Evolutionary conservation across 2,888 invertebrate species (phyloP).

Genomic region (Nomada ruficornis): DNA sequence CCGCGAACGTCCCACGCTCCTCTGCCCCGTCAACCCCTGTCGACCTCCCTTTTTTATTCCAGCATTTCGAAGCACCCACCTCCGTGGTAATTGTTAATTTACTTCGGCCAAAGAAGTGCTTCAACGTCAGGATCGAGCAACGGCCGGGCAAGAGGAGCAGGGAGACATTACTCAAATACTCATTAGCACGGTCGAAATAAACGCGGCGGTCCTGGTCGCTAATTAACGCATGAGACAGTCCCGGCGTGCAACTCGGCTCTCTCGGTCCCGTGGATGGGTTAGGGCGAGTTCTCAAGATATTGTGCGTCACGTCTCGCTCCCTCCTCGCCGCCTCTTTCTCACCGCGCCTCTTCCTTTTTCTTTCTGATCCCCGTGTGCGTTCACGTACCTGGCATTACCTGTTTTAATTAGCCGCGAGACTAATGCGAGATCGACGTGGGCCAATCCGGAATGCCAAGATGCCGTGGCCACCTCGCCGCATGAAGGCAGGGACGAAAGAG

Average conservation of each 20-base stretch:
- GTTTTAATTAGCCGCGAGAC: conserved; percentile 78
- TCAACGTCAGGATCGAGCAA: conserved; percentile 56
- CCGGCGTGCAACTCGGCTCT: conserved; percentile 54
- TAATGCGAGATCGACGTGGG: conserved; percentile 76
- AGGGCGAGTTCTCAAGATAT: conserved; percentile 74
- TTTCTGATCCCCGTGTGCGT: conserved; percentile 45
- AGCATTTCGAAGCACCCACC: conserved; percentile 38
- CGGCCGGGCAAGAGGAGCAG: conserved; percentile 61
- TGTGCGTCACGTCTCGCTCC: conserved; percentile 67
- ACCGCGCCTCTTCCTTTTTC: neutral
- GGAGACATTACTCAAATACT: conserved; percentile 82
- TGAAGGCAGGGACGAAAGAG: neutral
- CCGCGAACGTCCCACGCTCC: conserved; percentile 9
- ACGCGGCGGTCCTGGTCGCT: conserved; percentile 76
- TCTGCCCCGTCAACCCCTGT: neutral
- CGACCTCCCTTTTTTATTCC: conserved; percentile 30
- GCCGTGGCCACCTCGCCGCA: conserved; percentile 42
- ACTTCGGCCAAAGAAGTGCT: conserved; percentile 70
- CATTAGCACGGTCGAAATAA: conserved; percentile 81
- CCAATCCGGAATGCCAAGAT: conserved; percentile 68
- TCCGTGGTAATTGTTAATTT: conserved; percentile 76
- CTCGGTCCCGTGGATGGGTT: conserved; percentile 61
- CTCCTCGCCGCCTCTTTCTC: neutral
- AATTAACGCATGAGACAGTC: conserved; percentile 78
- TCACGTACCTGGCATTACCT: conserved; percentile 68